Conservation (phyloP, 2,888 invertebrate genomes). For the Ennomos fuscantarius region DNA sequence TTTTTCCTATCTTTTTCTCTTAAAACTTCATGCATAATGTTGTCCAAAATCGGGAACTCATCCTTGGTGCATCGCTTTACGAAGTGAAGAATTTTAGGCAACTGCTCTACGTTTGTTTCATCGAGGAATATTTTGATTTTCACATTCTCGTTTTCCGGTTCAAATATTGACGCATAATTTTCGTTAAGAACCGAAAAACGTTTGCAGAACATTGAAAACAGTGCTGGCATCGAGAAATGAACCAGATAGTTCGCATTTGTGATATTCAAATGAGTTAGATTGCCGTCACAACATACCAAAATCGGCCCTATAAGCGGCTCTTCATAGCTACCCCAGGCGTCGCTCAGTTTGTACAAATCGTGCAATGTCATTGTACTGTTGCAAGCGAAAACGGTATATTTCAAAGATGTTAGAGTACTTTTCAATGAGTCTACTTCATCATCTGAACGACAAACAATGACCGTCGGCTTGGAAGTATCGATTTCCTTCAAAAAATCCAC, state of each 20-base stretch:
- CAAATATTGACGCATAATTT: conserved; percentile 81
- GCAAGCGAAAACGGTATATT: conserved; percentile 59
- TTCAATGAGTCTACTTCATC: conserved; percentile 81
- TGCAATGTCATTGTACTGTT: conserved; percentile 69
- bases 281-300: conserved; percentile 89
- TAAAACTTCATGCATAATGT: conserved; percentile 61
- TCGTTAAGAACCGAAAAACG: conserved; percentile 88
- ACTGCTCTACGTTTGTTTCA: conserved; percentile 83
- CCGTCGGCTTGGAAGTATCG: conserved; percentile 77
- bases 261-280: conserved; percentile 86
- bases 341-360: conserved; percentile 67
- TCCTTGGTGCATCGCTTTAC: conserved; percentile 77
- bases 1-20: conserved; percentile 70
- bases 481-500: conserved; percentile 78
- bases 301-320: conserved; percentile 76
- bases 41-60: conserved; percentile 48
- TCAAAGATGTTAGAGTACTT: conserved; percentile 49
- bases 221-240: conserved; percentile 88
- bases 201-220: conserved; percentile 88
- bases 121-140: conserved; percentile 85
- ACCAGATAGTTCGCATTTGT: conserved; percentile 88
- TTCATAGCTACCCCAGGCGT: conserved; percentile 66
- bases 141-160: conserved; percentile 48
- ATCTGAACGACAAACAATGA: conserved; percentile 86
- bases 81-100: conserved; percentile 86